Base-by-base conservation (phyloP, 1,140 invertebrate genomes). In the Brachionus rotundiformis region DNA sequence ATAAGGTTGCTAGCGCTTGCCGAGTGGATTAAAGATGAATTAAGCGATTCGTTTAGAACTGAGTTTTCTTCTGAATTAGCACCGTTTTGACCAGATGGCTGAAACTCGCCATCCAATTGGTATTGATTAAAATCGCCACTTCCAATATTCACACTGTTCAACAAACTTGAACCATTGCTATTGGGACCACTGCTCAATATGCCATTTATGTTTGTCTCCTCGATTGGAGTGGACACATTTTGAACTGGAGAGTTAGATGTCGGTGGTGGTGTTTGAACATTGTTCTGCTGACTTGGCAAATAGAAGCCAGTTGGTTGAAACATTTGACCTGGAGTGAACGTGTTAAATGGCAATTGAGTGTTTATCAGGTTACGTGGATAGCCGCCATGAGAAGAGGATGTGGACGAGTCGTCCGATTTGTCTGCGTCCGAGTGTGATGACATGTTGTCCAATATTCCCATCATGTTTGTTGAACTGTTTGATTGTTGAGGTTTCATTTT, bases 361-460 rank as follows among this genome's bases (percentile, higher is more conserved):
- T 68, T 31, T 0, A 68, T 39, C 7, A 33, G 63, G n/a, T 63
- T 63, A 6, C 61, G 25, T 5, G 27, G 29, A 8, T 68, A 68
- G n/a, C 63, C 63, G n/a, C 63, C 63, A 27, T 73, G 39, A 44
- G 68, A 63, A 23, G 76, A 79, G 0, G 44, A 79, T 10, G 47
- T 79, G 16, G 76, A 79, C 23, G 76, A 79, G 29, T 79, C 76
- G 27, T 79, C 76, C 33, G 76, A 79, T 33, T 63, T 79, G 33
- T 79, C 76, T 25, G 68, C 68, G 25, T 73, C 68, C 13, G 68
- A 73, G 25, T 73, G 68, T 25, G 68, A 73, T 3, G 36, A 44
- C 68, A 73, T 73, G 25, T 73, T 73, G 36, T 73, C 68, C 36
- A 73, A 73, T 2, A 79, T 79, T 7, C 33, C 61, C 19, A 68